phyloP scores from a whole-genome alignment of 23 tunicate species.

The Botrylloides violaceus region DNA sequence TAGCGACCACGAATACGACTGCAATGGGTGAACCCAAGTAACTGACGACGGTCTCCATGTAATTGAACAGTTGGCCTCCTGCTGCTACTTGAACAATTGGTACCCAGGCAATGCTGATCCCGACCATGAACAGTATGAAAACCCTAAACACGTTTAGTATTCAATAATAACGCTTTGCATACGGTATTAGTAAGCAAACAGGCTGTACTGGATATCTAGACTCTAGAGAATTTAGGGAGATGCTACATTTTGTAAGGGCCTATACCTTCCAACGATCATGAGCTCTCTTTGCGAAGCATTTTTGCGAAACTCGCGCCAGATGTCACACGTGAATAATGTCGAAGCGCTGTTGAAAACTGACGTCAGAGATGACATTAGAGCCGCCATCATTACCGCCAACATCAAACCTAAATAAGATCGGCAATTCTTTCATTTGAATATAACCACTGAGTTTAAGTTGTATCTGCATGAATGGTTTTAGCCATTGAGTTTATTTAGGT shows the following conservation, averaged over 20 bases:
- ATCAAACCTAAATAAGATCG: slow-evolving; percentile 50
- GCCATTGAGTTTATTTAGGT: too few species aligned
- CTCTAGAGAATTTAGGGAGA: too few species aligned
- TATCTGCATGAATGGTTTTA: too few species aligned
- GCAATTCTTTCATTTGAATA: neutral
- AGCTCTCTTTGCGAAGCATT: slow-evolving; percentile 72
- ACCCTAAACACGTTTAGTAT: too few species aligned
- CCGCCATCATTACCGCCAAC: slow-evolving; percentile 94
- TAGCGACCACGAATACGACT: slow-evolving; percentile 68
- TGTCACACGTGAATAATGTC: slow-evolving; percentile 83
- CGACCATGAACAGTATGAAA: slow-evolving; percentile 68
- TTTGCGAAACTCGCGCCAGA: slow-evolving; percentile 63
- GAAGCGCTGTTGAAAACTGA: slow-evolving; percentile 88
- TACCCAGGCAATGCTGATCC: slow-evolving; percentile 85
- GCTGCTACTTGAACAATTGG: slow-evolving; percentile 78
- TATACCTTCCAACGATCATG: slow-evolving; percentile 84
- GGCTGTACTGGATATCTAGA: too few species aligned
- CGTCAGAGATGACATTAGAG: slow-evolving; percentile 83
- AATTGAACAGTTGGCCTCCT: slow-evolving; percentile 79
- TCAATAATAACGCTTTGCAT: too few species aligned
- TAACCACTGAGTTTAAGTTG: too few species aligned
- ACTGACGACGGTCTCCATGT: slow-evolving; percentile 84
- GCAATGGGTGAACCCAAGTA: slow-evolving; percentile 91
- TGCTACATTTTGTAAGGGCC: too few species aligned
- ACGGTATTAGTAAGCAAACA: too few species aligned